phyloP scores from a whole-genome alignment of 2,888 invertebrate genomes.

The Athalia rosae region DNA sequence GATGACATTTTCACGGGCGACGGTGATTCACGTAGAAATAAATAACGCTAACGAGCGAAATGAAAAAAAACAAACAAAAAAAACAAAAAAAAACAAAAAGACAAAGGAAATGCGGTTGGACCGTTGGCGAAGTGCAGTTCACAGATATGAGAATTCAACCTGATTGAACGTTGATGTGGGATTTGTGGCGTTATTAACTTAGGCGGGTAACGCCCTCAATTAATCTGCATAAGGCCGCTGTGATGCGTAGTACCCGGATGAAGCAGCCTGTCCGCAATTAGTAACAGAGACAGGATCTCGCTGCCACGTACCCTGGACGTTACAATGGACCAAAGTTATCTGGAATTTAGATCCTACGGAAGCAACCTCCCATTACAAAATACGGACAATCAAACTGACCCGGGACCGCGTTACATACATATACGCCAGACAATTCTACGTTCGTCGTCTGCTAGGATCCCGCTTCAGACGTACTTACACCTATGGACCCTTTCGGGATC shows the following conservation, averaged over 20 bases:
- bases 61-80: not conserved
- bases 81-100: not conserved
- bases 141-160: no score
- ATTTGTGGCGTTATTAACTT: no score
- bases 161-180: no score
- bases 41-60: not conserved
- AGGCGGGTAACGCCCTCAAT: not conserved
- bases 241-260: not conserved
- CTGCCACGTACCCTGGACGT: not conserved
- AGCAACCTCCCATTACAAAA: not conserved
- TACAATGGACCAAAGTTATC: slow-evolving; percentile 1
- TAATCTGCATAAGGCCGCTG: not conserved
- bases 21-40: no score
- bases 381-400: slow-evolving; percentile 33
- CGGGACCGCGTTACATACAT: not conserved
- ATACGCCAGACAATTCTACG: not conserved
- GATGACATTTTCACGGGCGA: no score
- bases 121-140: no score
- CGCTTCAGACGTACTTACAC: not conserved
- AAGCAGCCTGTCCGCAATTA: slow-evolving; percentile 1
- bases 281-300: slow-evolving; percentile 1
- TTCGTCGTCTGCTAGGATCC: slow-evolving; percentile 5
- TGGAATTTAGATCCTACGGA: slow-evolving; percentile 18
- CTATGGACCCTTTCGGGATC: slow-evolving; percentile 5
- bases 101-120: not conserved